Evolutionary conservation across 2,888 invertebrate genomes (phyloP).

Genomic region (Syrphus vitripennis): DNA sequence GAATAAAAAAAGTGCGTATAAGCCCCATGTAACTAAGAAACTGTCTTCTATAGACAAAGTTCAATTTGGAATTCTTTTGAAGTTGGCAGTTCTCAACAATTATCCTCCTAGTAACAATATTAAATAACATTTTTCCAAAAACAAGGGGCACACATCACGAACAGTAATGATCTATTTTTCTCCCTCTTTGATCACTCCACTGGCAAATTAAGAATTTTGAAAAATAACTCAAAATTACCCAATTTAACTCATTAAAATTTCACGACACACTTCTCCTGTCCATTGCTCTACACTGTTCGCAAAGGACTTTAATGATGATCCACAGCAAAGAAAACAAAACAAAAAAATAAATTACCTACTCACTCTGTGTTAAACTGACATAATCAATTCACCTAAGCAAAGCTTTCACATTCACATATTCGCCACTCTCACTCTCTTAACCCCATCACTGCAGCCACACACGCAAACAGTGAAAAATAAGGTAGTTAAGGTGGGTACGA

Average conservation of each 20-base stretch:
- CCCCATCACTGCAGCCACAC: neutral
- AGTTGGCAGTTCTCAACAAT: too few species aligned
- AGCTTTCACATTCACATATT: neutral
- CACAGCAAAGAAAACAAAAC: neutral
- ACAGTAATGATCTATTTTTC: neutral
- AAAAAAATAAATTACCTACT: neutral
- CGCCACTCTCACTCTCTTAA: neutral
- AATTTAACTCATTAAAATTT: slow-evolving; percentile 31
- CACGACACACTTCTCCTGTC: neutral
- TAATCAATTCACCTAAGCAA: slow-evolving; percentile 55
- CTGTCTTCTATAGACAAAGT: too few species aligned
- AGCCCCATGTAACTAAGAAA: too few species aligned
- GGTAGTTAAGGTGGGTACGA: neutral
- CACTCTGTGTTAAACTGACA: slow-evolving; percentile 21
- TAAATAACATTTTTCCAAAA: too few species aligned
- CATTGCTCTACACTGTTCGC: neutral
- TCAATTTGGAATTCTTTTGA: too few species aligned
- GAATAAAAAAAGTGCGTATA: too few species aligned
- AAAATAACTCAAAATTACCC: slow-evolving; percentile 4
- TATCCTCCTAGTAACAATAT: too few species aligned
- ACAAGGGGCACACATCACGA: too few species aligned
- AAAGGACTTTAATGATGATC: neutral
- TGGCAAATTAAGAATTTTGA: neutral
- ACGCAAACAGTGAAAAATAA: neutral
- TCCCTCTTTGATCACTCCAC: neutral